Evolutionary conservation across 2,888 invertebrate genomes (phyloP), one percentile per base, ranked within the genome.

Genomic region (Danaus chrysippus): DNA sequence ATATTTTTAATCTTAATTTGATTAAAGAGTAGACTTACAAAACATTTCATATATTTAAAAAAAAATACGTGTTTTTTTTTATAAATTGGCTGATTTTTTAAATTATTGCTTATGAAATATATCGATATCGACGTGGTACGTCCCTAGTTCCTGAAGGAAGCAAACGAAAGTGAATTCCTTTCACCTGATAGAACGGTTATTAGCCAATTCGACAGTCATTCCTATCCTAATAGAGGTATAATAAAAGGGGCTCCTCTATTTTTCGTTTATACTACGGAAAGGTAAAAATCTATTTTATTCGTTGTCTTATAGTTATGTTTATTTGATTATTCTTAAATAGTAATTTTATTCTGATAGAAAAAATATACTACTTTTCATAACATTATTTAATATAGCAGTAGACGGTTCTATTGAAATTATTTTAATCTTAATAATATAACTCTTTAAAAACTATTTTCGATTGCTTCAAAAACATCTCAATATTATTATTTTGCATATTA

Each of bases 141-240:
- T 71, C 82, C 61, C 82, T 83, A 77, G 49, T 59, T 66, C 67
- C 69, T 69, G 71, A 68, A 71, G 74, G 75, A 69, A 73, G 77
- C 75, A 76, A 76, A 75, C 74, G 80, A 83, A 81, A 87, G 86
- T 86, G 85, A 88, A 89, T 90, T 90, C 86, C 85, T 86, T 90
- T 86, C 88, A 90, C 90, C 90, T 90, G 90, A 90, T 90, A 88
- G 89, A 84, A 86, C 85, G 79, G 89, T 89, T 90, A 90, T 89
- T 90, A 89, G 89, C 87, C 90, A 86, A 90, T 90, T 87, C 81
- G 82, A 84, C 83, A 83, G 76, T 83, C 86, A 87, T 88, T 87
- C 82, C 86, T 83, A 79, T 85, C 88, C 87, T 90, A 90, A 89
- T 90, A 89, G 90, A 88, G 84, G 86, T 82, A 78, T 83, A 90